phyloP scores from a whole-genome alignment of 2,113 vertebrate species.

The Mandrillus leucophaeus region DNA sequence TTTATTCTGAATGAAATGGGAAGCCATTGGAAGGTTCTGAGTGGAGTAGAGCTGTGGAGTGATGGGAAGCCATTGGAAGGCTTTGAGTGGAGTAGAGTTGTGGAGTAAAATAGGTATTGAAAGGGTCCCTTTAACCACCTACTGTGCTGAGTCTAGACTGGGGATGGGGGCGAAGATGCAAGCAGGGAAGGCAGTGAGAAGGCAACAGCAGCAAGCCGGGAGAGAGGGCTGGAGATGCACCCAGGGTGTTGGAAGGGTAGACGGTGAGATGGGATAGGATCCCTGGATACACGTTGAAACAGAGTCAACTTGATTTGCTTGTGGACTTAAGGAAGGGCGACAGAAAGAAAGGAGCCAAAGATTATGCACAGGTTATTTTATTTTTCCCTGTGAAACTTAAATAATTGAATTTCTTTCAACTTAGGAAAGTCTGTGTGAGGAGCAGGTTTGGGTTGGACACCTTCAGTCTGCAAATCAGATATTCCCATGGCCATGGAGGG shows the following conservation, averaged over 20 bases:
- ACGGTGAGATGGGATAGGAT: accelerated
- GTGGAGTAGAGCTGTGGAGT: not conserved
- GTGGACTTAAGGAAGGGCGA: accelerated
- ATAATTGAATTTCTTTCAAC: not conserved
- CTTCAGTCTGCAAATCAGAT: not conserved
- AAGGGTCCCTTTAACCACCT: accelerated
- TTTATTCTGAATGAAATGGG: not conserved
- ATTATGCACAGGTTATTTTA: too few species aligned
- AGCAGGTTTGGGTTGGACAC: not conserved
- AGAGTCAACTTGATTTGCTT: not conserved
- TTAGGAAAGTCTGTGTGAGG: not conserved
- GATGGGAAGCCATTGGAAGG: not conserved
- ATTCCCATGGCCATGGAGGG: not conserved
- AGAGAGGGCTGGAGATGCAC: accelerated
- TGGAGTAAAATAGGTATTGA: not conserved
- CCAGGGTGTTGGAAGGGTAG: accelerated
- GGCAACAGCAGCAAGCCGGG: accelerated
- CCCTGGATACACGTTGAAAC: accelerated
- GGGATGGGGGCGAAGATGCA: too few species aligned
- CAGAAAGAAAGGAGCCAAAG: not conserved
- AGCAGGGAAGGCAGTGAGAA: not conserved
- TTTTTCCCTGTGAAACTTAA: not conserved
- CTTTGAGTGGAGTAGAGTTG: not conserved
- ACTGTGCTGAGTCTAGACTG: accelerated
- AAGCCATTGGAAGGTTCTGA: not conserved